Percentiles rank a stretch among this genome's conserved stretches.
Conservation (phyloP, 2,113 vertebrate species). For the Oncorhynchus tshawytscha region DNA sequence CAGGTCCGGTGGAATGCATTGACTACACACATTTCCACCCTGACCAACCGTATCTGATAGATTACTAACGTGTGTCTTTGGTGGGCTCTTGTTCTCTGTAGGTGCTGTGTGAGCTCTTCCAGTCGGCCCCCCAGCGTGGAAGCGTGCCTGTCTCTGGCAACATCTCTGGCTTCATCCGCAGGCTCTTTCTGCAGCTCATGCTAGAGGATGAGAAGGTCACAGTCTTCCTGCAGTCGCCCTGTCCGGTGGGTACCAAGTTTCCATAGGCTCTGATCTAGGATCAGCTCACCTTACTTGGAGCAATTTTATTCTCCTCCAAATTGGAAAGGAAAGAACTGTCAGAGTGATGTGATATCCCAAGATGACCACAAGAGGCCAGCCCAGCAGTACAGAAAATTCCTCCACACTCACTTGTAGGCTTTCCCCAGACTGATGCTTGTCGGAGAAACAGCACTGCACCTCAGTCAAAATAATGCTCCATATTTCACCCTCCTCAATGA, state of each 20-base stretch:
- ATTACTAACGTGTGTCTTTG: neutral
- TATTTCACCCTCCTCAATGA: slow-evolving; percentile 25
- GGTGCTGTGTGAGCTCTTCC: slow-evolving; percentile 98
- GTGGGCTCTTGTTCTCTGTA: slow-evolving; percentile 53
- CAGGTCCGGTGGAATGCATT: slow-evolving; percentile 73
- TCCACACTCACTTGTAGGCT: neutral
- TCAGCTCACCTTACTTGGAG: neutral
- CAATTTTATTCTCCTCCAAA: neutral
- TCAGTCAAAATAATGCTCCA: slow-evolving; percentile 3
- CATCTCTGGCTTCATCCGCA: slow-evolving; percentile 96
- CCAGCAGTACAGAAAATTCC: neutral
- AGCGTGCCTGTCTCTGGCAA: slow-evolving; percentile 93
- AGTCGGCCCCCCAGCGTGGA: slow-evolving; percentile 90
- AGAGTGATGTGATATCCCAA: neutral
- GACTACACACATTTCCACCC: too few relatives aligned
- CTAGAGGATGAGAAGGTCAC: slow-evolving; percentile 98
- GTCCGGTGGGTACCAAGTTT: slow-evolving; percentile 80
- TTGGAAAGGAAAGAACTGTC: neutral
- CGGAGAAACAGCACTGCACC: neutral
- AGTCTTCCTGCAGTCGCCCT: slow-evolving; percentile 97
- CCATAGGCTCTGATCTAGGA: neutral
- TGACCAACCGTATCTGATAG: neutral
- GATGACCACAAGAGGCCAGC: slow-evolving; percentile 51
- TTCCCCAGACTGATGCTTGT: neutral
- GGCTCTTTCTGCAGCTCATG: slow-evolving; percentile 97